Base-by-base conservation (phyloP, 2,888 invertebrate species). In the Pristionchus mayeri region DNA sequence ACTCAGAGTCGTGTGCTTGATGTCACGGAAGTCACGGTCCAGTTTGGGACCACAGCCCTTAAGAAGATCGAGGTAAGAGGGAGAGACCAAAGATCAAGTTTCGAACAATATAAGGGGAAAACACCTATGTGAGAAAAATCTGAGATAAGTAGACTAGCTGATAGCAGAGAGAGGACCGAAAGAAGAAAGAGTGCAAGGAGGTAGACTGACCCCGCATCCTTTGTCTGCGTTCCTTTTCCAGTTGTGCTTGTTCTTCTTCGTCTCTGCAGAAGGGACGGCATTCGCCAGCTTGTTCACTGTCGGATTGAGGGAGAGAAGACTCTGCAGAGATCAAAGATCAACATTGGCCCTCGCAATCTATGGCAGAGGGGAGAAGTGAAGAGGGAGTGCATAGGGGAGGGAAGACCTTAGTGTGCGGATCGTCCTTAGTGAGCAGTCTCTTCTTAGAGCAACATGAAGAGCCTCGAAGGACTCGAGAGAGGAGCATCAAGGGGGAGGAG, bases 1-100 rank as follows among this genome's bases (percentile, higher is more conserved):
- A 84, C 98, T 97, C 71, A 99, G 93, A 0, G 98, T 98, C 0
- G 98, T 98, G 91, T 97, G 98, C 93, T 99, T 99, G 87, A 98
- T 96, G 92, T 99, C 98, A 88, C 96, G 96, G 93, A 99, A 99
- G 93, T 99, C 96, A 89, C 97, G 97, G 86, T 95, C 95, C 85
- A 94, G 89, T 1, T 95, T 94, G 37, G 95, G 94, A 91, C 96
- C 96, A 63, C 92, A 92, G 0, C 86, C 83, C 92, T 91, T 60
- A 30, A 88, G n/a, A 34, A 30, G 79, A 76, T 2, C 3, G 16
- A 24, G 3, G 21, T n/a, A 18, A 16, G 3, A 40, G 37, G 18
- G n/a, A 60, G 44, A 60, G n/a, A n/a, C n/a, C n/a, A n/a, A n/a
- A n/a, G n/a, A n/a, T n/a, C n/a, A n/a, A n/a, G n/a, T n/a, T n/a